Evolutionary conservation across 2,888 invertebrate genomes (phyloP).

Genomic region (Acronicta alni): DNA sequence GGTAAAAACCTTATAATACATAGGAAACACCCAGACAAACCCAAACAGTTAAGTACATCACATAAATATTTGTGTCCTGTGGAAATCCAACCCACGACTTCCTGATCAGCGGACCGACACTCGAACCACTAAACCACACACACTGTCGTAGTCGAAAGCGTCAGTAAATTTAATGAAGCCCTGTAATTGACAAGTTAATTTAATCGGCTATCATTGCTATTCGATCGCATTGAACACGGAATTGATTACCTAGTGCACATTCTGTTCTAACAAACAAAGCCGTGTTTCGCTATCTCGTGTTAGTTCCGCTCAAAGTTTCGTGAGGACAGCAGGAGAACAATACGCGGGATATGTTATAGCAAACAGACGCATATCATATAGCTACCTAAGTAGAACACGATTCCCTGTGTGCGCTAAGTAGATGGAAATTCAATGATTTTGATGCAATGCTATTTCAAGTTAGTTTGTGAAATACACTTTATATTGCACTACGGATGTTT

Average conservation of each 20-base stretch:
- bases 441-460: constrained; percentile 1
- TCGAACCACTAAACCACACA: no score
- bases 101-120: no score
- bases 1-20: no score
- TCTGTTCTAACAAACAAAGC: constrained; percentile 17
- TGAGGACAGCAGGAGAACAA: constrained; percentile 23
- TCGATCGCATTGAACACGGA: constrained; percentile 17
- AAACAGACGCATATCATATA: constrained; percentile 11
- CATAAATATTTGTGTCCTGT: no score
- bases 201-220: constrained; percentile 14
- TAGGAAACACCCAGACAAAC: no score
- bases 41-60: no score
- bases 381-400: constrained; percentile 3
- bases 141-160: no score
- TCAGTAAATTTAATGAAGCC: no score
- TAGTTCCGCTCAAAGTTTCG: constrained; percentile 37
- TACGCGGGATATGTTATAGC: constrained; percentile 21
- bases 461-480: neutral
- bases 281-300: constrained; percentile 17
- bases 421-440: constrained; percentile 16
- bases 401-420: constrained; percentile 3
- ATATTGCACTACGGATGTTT: neutral
- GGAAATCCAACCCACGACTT: no score
- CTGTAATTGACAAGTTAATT: no score
- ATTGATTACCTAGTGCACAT: constrained; percentile 32